A percentile compares a stretch with the other conserved stretches of the same genome.
Conservation (phyloP, 2,888 invertebrate genomes). For the Ceraclea dissimilis region DNA sequence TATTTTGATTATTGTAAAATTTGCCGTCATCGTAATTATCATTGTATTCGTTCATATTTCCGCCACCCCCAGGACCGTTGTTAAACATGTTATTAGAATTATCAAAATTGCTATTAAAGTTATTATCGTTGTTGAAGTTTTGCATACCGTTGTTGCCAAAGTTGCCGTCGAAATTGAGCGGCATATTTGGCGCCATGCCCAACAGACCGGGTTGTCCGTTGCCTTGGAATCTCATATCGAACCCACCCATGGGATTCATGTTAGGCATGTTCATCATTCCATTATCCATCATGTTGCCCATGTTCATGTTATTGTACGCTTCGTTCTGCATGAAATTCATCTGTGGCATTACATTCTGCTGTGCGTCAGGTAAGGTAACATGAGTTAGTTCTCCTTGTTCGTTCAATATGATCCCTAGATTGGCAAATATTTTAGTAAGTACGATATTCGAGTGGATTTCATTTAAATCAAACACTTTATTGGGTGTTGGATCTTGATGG, state of each 20-base stretch:
- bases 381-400: constrained; percentile 51
- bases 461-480: constrained; percentile 48
- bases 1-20: constrained; percentile 36
- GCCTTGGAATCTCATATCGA: constrained; percentile 41
- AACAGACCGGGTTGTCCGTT: constrained; percentile 50
- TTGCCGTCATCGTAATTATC: constrained; percentile 31
- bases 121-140: constrained; percentile 23
- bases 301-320: constrained; percentile 12
- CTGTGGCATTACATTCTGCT: constrained; percentile 37
- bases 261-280: constrained; percentile 29
- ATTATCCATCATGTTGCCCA: constrained; percentile 28
- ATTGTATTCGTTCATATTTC: constrained; percentile 32
- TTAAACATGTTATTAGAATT: constrained; percentile 37
- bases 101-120: constrained; percentile 36
- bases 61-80: constrained; percentile 41
- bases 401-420: constrained; percentile 52
- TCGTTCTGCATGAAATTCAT: constrained; percentile 38
- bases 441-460: constrained; percentile 46
- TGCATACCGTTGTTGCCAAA: constrained; percentile 31
- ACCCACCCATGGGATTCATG: constrained; percentile 18
- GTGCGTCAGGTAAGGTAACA: constrained; percentile 44
- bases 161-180: constrained; percentile 43
- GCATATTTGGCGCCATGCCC: constrained; percentile 50
- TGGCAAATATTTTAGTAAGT: constrained; percentile 53
- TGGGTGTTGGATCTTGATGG: constrained; percentile 49